Base-by-base conservation (phyloP, 2,797 vertebrate genomes). In the Neostethus bicornis region DNA sequence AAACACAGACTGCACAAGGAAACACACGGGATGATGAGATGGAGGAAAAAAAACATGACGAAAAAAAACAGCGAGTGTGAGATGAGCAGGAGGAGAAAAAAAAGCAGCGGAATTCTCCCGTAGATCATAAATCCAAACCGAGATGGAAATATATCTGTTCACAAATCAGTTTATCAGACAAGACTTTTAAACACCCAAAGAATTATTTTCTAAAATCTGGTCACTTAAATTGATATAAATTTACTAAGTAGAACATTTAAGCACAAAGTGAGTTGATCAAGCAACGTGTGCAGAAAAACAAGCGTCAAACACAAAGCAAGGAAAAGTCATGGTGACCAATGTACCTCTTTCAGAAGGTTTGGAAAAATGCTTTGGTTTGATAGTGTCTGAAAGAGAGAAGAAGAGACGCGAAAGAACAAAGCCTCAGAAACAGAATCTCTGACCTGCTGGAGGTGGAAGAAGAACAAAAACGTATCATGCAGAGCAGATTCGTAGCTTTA, bases 301-400 rank as follows among this genome's bases (percentile, higher is more conserved):
- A 69, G 75, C n/a, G n/a, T n/a, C n/a, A n/a, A n/a, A 82, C 75
- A 70, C 61, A 60, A 60, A 38, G 54, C 60, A 69, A 55, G 52
- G 48, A 77, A 68, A 89, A 58, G 59, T 47, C 83, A 87, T 90
- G 85, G 92, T 92, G 88, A 92, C 86, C 91, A 87, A 85, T 89
- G 91, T 98, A 98, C 96, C 96, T 98, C 95, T 92, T 93, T 97
- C 95, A 86, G 96, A 96, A 93, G 94, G 91, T 98, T 98, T 97
- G 92, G 94, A 94, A 95, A 94, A 92, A 95, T 96, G 96, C 94
- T 97, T 98, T 96, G 96, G 96, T 98, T 97, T 97, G 95, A 95
- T 93, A 97, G 95, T 92, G 94, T 98, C 96, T 98, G 96, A 93
- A 98, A 98, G 87, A 95, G 92, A 97, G 92, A 79, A 89, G 75